Evolutionary conservation across 92 coral and sea anemone species (phyloP).

Genomic region (Parazoanthus darwini): DNA sequence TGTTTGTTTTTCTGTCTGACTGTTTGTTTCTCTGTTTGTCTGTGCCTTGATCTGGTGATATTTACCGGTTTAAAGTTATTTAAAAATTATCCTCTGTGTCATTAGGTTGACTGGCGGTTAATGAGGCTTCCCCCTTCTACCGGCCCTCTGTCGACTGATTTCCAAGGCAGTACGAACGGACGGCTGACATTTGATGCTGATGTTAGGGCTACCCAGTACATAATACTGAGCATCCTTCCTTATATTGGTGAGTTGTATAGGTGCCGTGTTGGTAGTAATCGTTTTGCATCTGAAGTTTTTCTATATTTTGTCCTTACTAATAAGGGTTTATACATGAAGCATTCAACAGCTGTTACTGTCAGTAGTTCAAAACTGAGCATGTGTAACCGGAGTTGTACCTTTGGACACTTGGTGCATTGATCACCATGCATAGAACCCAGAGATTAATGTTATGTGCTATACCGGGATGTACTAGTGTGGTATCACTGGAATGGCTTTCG

Average conservation of each 20-base stretch:
- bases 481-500: background rate
- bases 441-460: no score
- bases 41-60: background rate
- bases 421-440: no score
- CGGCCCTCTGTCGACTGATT: slow-evolving; percentile 63
- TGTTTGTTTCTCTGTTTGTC: no score
- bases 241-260: slow-evolving; percentile 50
- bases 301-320: background rate
- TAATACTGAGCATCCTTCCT: slow-evolving; percentile 58
- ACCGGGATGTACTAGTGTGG: background rate
- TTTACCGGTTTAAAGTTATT: background rate
- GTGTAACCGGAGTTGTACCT: no score
- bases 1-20: no score
- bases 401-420: no score
- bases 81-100: background rate
- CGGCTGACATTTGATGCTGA: slow-evolving; percentile 47
- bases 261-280: background rate
- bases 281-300: background rate
- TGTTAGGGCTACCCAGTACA: slow-evolving; percentile 45
- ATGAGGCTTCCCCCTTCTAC: slow-evolving; percentile 48
- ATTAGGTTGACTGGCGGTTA: slow-evolving; percentile 73
- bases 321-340: background rate
- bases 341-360: background rate
- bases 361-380: no score
- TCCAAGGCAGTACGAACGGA: slow-evolving; percentile 66